These are phyloP conservation scores for Isichthys henryi DNA, from an alignment of 2,113 vertebrate species.

Conservation along the genomic window DNA sequence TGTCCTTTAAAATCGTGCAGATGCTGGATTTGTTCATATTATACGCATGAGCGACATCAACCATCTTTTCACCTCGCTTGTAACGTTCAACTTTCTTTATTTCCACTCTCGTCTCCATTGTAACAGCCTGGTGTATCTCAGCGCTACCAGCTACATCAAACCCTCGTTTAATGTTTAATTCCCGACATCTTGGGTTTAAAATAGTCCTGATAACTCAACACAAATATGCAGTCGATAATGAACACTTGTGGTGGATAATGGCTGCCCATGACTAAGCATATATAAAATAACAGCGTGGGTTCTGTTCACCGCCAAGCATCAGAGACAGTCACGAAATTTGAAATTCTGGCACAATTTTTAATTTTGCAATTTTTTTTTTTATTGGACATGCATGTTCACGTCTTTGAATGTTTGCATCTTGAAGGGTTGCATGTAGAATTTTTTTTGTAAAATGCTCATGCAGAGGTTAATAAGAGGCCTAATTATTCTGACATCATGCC, in stretches of 20 bases:
- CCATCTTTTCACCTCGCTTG: neutral
- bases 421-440: neutral
- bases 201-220: neutral
- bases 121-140: neutral
- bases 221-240: neutral
- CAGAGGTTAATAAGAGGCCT: slow-evolving; percentile 37
- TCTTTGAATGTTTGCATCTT: neutral
- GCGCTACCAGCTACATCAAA: neutral
- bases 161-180: neutral
- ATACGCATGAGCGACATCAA: neutral
- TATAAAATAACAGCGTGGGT: neutral
- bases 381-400: neutral
- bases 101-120: neutral
- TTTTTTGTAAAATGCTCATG: slow-evolving; percentile 36
- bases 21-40: neutral
- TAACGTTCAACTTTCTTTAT: neutral
- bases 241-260: neutral
- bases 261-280: neutral
- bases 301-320: neutral
- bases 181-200: neutral
- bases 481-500: neutral
- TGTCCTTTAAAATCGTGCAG: neutral
- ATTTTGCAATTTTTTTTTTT: neutral
- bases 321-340: neutral
- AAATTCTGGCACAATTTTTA: neutral